Evolutionary conservation across 1,140 invertebrate genomes (phyloP), one percentile per base, ranked within the genome.

Genomic region (Gryon sp.): DNA sequence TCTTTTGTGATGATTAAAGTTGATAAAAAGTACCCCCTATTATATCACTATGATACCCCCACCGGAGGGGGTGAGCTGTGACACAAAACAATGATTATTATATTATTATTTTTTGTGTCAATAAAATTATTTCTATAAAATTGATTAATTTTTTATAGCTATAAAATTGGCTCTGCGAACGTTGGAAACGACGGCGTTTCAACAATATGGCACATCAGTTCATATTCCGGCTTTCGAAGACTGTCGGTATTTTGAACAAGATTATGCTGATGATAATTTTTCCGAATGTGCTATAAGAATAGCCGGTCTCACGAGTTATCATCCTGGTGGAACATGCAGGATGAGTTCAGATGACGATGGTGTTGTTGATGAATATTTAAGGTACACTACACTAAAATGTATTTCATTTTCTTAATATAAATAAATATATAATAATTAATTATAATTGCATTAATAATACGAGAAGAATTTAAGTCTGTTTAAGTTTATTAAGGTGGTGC

Each of bases 231-330:
- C 90, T 19, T 83, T 93, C 2, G 87, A 90, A 20, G 88, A 92
- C 15, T 94, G 93, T 68, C 80, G 57, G 36, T 72, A 88, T 41
- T 78, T 82, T 1, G 26, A 16, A n/a, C 82, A 83, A 19, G 76
- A 84, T 69, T 86, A 86, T 50, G 88, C 87, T 0, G 89, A 90
- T n/a, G 85, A 91, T 41, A 82, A 87, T n/a, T 94, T 92, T 76
- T 75, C 94, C 38, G 92, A 93, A 55, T 95, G 93, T 74, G 79
- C 93, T 6, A 85, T 94, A 30, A 89, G 92, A 68, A 90, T 91
- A 24, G 89, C 90, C 8, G 92, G 90, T 0, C 86, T 94, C 12
- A 92, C 92, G 0, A 91, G 92, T 3, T 92, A 94, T 82, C 93
- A 95, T 84, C 90, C 90, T 0, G 91, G 90, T 0, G 93, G 93